phyloP scores from a whole-genome alignment of 2,113 vertebrate genomes.

The Centropus unirufus region DNA sequence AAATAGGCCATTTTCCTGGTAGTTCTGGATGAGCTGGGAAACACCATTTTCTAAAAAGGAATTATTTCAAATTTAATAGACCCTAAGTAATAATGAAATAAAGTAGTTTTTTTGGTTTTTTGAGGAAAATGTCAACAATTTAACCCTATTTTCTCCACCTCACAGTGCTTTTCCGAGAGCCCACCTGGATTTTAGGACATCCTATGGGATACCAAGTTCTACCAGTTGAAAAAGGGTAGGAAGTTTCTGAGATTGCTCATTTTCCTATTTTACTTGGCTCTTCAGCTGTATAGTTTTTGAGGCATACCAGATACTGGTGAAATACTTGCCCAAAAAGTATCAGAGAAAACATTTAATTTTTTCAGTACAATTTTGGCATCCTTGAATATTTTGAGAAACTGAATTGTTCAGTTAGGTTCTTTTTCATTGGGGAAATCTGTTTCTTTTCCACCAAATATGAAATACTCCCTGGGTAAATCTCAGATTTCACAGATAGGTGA shows the following conservation, averaged over 20 bases:
- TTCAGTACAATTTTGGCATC: background rate
- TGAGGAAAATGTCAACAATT: background rate
- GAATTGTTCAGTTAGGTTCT: background rate
- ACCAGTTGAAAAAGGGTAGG: background rate
- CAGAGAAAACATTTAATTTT: background rate
- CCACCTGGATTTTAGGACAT: background rate
- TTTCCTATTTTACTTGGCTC: slow-evolving; percentile 8
- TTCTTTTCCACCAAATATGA: slow-evolving; percentile 3
- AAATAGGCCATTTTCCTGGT: background rate
- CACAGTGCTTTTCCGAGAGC: background rate
- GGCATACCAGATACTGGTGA: background rate
- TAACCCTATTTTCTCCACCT: background rate
- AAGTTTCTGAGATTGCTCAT: background rate
- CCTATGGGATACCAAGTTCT: background rate
- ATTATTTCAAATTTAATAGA: background rate
- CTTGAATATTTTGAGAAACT: background rate
- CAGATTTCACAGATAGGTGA: background rate
- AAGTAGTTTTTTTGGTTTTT: background rate
- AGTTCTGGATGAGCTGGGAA: background rate
- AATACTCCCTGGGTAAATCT: background rate
- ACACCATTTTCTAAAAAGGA: background rate
- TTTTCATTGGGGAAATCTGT: background rate
- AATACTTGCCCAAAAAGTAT: background rate
- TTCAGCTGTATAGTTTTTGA: background rate
- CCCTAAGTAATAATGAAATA: background rate